A percentile compares a stretch with the other conserved stretches of the same genome.
These are phyloP conservation scores for Pectinophora gossypiella DNA, from an alignment of 1,140 invertebrate species.

Conservation along the genomic window DNA sequence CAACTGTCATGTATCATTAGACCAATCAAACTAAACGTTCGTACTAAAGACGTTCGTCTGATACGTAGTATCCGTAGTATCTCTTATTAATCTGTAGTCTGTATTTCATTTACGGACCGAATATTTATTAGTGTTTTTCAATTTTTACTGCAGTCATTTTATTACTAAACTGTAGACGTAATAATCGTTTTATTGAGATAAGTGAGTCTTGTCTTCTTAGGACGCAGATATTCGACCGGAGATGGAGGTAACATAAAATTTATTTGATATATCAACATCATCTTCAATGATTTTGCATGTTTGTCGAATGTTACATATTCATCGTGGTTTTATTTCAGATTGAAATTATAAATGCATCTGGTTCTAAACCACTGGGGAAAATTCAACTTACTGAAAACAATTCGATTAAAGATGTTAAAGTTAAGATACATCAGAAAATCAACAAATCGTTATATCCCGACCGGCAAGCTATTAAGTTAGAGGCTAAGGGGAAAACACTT, in stretches of 20 bases:
- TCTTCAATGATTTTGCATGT: neutral
- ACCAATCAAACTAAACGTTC: no score
- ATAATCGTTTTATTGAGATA: no score
- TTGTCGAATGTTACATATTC: neutral
- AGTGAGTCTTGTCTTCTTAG: no score
- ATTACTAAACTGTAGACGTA: no score
- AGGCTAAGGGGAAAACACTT: slow-evolving; percentile 86
- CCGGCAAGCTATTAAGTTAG: slow-evolving; percentile 88
- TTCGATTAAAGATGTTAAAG: slow-evolving; percentile 86
- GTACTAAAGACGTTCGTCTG: no score
- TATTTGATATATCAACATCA: no score
- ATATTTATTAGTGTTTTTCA: no score
- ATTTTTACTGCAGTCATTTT: no score
- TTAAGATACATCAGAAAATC: slow-evolving; percentile 79
- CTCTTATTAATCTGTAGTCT: no score
- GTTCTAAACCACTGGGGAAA: slow-evolving; percentile 77
- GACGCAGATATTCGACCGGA: neutral
- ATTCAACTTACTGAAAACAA: slow-evolving; percentile 75
- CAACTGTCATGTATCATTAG: no score
- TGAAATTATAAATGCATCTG: slow-evolving; percentile 76
- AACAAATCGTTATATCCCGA: slow-evolving; percentile 85
- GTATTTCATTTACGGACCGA: no score
- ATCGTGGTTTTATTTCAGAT: slow-evolving; percentile 58
- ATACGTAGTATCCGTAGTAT: no score
- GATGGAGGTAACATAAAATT: slow-evolving; percentile 3